Evolutionary conservation across 23 tunicate genomes (phyloP), one percentile per base, ranked within the genome.

Genomic region (Corella eumyota): DNA sequence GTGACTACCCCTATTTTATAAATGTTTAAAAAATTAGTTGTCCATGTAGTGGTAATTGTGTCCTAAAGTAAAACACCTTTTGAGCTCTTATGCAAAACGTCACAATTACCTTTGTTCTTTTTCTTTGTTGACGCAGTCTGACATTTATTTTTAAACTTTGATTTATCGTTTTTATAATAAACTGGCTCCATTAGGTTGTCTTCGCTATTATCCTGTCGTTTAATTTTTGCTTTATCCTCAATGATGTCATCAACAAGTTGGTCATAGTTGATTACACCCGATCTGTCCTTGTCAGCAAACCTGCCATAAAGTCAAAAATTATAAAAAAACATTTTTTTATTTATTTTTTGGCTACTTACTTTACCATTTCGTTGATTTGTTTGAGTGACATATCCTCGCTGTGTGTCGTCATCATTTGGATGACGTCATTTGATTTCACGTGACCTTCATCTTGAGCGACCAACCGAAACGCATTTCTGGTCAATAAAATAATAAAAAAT

Each of bases 401-500:
- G 53, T 61, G 79, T 11, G 68, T 64, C 67, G 56, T 79, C 56
- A 81, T 32, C 36, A 74, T 54, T 30, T 68, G 62, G 15, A 68
- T 31, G 31, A 82, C 63, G 35, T 68, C 79, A 7, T 82, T 76
- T 6, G 60, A 67, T 7, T 26, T 32, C 34, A 82, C 69, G 37
- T 51, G 59, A 26, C 92, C 92, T 9, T 61, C 69, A 5, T 37
- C 70, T 25, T 30, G 44, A 27, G 72, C 90, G 50, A 81, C 28
- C 56, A 79, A 72, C 2, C 73, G 80, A 64, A 81, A 81, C 22
- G 90, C 74, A 24, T 81, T 79, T 66, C 90, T 81, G 67, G 37
- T 45, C n/a, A 11, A 19, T 13, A 24, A 13, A 15, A 24, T 11
- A 24, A 22, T 19, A n/a, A n/a, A n/a, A n/a, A n/a, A n/a, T n/a